Evolutionary conservation across 2,113 vertebrate genomes (phyloP), one percentile per base, ranked within the genome.

Genomic region (Etheostoma spectabile): DNA sequence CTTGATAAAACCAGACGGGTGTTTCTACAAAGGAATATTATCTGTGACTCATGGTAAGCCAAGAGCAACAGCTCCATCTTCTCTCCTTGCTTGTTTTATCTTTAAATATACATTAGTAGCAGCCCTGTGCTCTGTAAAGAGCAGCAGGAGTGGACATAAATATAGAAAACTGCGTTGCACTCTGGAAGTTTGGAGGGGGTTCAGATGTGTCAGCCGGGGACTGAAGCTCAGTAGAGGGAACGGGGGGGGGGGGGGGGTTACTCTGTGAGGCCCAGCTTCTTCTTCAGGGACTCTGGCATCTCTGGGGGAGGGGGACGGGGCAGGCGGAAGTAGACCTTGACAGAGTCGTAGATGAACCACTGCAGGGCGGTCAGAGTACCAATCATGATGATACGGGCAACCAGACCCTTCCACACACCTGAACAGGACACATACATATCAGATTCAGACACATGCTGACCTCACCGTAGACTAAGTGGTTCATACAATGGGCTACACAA

Each of bases 301-400:
- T 99, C 98, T 1, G 98, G 98, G 68, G 98, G 98, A 96, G 98
- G 98, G 49, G 98, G 98, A 48, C 98, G 97, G 88, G 98, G 97
- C 87, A 99, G 96, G 85, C 97, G 97, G 95, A 99, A 99, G 95
- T 98, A 99, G 62, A 99, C 98, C 96, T 99, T 99, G 80, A 99
- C 98, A 0, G 98, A 99, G 92, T 99, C 98, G 2, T 99, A 99
- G 95, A 99, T 99, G 95, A 99, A 99, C 98, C 98, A 99, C 95
- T 99, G 98, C 79, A 99, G 95, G 61, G 98, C 98, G 21, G 98
- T 99, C 91, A 99, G 93, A 6, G 98, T 99, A 90, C 98, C 98
- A n/a, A 99, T 99, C 98, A 99, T 99, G 89, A 99, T 99, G 94
- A 99, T 99, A 95, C 98, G 97, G 65, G 98, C 98, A 6, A 99